These are phyloP conservation scores for Chloropsis hardwickii DNA, from an alignment of 2,113 vertebrate genomes.

Conservation along the genomic window DNA sequence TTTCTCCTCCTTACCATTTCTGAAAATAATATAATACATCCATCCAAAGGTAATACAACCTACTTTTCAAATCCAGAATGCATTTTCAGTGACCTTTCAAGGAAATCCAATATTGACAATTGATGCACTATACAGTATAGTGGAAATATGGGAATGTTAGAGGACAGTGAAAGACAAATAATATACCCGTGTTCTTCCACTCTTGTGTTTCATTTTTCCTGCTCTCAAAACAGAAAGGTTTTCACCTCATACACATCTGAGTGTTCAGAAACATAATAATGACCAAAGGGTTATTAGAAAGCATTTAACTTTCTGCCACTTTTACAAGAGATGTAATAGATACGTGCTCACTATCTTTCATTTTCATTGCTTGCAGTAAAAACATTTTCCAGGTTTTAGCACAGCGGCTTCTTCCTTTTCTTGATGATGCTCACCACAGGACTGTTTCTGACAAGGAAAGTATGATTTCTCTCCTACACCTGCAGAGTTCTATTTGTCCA, in stretches of 20 bases:
- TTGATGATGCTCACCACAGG: neutral
- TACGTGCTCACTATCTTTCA: neutral
- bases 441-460: neutral
- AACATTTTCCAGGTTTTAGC: neutral
- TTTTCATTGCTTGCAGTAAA: constrained; percentile 4
- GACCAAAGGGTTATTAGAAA: neutral
- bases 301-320: neutral
- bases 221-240: neutral
- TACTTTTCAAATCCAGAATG: neutral
- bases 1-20: neutral
- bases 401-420: neutral
- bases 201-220: neutral
- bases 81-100: neutral
- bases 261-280: neutral
- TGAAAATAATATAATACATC: neutral
- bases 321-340: neutral
- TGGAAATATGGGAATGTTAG: neutral
- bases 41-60: neutral
- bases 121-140: neutral
- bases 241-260: neutral
- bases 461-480: neutral
- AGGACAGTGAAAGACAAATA: neutral
- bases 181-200: neutral
- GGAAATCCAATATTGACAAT: neutral
- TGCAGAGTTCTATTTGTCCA: neutral